Evolutionary conservation across 1,140 invertebrate species (phyloP), one percentile per base, ranked within the genome.

Genomic region (Camponotus floridanus): DNA sequence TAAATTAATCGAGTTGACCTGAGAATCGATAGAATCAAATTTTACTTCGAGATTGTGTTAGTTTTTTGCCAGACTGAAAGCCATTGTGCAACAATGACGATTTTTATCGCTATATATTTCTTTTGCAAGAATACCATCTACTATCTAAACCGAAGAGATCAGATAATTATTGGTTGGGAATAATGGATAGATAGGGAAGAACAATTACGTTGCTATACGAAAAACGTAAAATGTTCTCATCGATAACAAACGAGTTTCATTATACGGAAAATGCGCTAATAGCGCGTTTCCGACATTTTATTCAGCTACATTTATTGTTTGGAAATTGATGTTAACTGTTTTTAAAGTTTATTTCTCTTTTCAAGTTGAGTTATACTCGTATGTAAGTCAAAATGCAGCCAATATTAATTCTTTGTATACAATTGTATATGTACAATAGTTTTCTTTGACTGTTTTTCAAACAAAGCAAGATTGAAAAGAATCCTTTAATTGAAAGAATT

Each of bases 1-100:
- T 74, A 71, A 78, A 26, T 85, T 88, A 88, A 88, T 88, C 67
- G 74, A 78, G 83, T 73, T 21, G 67, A 48, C 65, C 59, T 59
- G 73, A 26, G 73, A 70, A 84, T 39, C 48, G 79, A 85, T 36
- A 36, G 26, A 57, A 87, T 78, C 79, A 48, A 61, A n/a, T 59
- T 88, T 87, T 85, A 31, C 18, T 33, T 11, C 21, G 26, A 68
- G 39, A 36, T 9, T n/a, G 31, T 11, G 70, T 70, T 64, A 78
- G 33, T 57, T 73, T 73, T 48, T 61, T 48, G 48, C 9, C 48
- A 68, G 51, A 70, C 26, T 21, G 7, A 51, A 51, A 26, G 42
- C n/a, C 3, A 33, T 55, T 45, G 76, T 18, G 39, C 21, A 33
- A 15, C 21, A 11, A 76, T 15, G 13, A 61, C 59, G 45, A 57